phyloP scores from a whole-genome alignment of 2,797 vertebrate species.

The Aldrovandia affinis region DNA sequence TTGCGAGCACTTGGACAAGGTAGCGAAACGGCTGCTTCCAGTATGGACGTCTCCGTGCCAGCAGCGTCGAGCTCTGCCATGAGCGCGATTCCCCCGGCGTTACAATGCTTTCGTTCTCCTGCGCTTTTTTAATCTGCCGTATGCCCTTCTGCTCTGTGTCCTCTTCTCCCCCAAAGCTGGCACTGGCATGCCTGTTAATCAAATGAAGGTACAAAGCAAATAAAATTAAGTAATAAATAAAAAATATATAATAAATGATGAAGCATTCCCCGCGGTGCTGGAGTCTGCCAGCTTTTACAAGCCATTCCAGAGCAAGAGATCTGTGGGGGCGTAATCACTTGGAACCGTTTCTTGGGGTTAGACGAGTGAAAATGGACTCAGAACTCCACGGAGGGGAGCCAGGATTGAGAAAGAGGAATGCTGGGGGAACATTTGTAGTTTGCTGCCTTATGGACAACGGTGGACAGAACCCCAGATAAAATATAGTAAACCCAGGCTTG shows the following conservation, averaged over 20 bases:
- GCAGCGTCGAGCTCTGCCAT: background rate
- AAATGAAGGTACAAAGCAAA: constrained; percentile 40
- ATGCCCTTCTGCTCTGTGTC: background rate
- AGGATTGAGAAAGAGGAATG: constrained; percentile 43
- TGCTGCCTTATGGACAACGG: constrained; percentile 17
- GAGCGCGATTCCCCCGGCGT: constrained; percentile 24
- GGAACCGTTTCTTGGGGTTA: constrained; percentile 38
- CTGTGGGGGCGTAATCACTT: constrained; percentile 36
- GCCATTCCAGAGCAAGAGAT: constrained; percentile 36
- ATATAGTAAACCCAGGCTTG: background rate
- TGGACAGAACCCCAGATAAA: constrained; percentile 24
- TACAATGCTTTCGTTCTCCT: background rate
- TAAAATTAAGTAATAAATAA: constrained; percentile 29
- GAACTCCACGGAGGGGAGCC: background rate
- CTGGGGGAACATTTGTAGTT: constrained; percentile 32
- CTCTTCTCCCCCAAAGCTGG: constrained; percentile 34
- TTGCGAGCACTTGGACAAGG: constrained; percentile 18
- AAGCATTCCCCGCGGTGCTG: constrained; percentile 33
- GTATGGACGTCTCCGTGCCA: background rate
- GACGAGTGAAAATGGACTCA: constrained; percentile 36
- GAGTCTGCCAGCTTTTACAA: constrained; percentile 49
- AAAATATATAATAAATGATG: constrained; percentile 18
- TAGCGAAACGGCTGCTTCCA: constrained; percentile 2
- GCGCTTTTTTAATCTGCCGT: constrained; percentile 11
- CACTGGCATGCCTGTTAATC: constrained; percentile 37